phyloP scores from a whole-genome alignment of 2,797 vertebrate species.

The Myiotriccus ornatus region DNA sequence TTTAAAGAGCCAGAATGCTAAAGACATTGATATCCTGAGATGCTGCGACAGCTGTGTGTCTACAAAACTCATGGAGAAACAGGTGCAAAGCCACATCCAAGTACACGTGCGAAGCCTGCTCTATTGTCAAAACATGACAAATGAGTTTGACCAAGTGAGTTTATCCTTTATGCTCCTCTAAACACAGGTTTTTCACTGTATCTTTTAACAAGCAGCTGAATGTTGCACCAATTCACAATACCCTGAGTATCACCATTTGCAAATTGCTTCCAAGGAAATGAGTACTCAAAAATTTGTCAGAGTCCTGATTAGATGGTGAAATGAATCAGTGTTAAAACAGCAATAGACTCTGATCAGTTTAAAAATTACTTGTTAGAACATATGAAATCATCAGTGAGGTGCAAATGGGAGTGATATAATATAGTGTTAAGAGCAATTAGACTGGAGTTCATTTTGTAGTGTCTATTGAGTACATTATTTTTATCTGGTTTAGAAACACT shows the following conservation, averaged over 20 bases:
- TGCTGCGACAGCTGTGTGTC: not conserved
- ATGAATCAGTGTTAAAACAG: slow-evolving; percentile 52
- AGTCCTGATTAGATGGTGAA: slow-evolving; percentile 57
- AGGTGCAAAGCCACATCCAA: not conserved
- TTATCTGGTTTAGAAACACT: slow-evolving; percentile 55
- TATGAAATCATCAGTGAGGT: slow-evolving; percentile 63
- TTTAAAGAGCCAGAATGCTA: not conserved
- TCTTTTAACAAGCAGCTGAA: not conserved
- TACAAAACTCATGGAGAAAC: not conserved
- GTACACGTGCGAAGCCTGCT: not conserved
- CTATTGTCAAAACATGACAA: not conserved
- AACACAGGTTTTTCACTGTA: not conserved
- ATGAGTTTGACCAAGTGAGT: not conserved
- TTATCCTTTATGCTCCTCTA: not conserved
- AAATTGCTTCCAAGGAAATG: slow-evolving; percentile 49
- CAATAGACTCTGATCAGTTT: slow-evolving; percentile 58
- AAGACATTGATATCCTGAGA: not conserved
- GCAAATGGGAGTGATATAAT: slow-evolving; percentile 47
- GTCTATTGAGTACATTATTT: slow-evolving; percentile 50
- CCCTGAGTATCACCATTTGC: not conserved
- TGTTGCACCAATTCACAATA: slow-evolving; percentile 1
- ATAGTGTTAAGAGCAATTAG: slow-evolving; percentile 27
- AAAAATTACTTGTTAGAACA: slow-evolving; percentile 45
- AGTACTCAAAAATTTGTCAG: slow-evolving; percentile 43
- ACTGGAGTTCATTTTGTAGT: slow-evolving; percentile 24